Evolutionary conservation across 2,888 invertebrate genomes (phyloP).

Genomic region (Xanthorhoe designata): DNA sequence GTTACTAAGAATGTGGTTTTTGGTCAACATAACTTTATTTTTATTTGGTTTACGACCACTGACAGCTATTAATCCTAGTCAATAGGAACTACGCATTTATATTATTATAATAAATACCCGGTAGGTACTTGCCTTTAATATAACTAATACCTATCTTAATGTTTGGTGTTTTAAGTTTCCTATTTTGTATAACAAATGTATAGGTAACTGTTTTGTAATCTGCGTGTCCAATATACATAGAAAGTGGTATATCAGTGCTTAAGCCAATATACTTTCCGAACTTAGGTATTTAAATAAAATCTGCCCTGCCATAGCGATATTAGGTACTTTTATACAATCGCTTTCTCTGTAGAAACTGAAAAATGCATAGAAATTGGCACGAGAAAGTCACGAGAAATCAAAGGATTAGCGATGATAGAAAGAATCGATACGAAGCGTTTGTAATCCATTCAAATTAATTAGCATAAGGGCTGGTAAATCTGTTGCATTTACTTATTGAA

Average conservation of each 20-base stretch:
- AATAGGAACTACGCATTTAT: neutral
- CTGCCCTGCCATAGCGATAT: no score
- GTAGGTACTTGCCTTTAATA: neutral
- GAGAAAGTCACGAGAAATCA: no score
- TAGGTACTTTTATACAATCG: no score
- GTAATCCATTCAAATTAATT: no score
- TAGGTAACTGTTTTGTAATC: conserved; percentile 5
- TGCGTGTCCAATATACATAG: conserved; percentile 4
- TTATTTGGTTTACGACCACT: neutral
- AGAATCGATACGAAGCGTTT: no score
- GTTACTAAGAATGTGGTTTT: neutral
- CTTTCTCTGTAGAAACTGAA: no score
- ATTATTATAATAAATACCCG: neutral
- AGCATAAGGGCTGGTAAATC: no score
- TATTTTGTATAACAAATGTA: conserved; percentile 1
- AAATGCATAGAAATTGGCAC: no score
- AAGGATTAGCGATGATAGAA: no score
- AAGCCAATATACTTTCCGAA: no score
- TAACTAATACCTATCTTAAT: neutral
- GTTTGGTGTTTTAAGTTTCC: conserved; percentile 4
- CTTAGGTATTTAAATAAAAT: no score
- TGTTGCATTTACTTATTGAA: no score
- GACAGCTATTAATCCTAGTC: neutral
- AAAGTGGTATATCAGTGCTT: neutral
- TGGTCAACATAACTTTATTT: neutral